Percentiles rank a stretch among this genome's conserved stretches.
Conservation (phyloP, 2,113 vertebrate genomes). For the Paracanthobrama guichenoti region DNA sequence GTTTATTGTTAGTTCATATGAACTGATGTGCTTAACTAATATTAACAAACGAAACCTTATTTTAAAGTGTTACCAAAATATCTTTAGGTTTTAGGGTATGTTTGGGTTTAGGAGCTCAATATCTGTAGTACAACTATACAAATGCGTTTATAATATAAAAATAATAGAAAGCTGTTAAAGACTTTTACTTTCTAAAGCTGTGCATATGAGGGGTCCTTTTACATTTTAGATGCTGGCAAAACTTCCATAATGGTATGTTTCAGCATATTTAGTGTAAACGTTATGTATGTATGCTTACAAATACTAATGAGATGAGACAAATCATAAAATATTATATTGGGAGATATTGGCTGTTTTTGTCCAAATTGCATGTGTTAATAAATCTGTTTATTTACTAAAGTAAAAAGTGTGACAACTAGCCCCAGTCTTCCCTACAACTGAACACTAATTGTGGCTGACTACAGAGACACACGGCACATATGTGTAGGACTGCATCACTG, state of each 20-base stretch:
- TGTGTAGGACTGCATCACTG: conserved; percentile 3
- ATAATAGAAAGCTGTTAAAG: background rate
- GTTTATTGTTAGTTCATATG: too few species aligned
- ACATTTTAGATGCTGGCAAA: background rate
- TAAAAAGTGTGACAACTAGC: background rate
- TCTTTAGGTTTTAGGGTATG: too few species aligned
- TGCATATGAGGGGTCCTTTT: background rate
- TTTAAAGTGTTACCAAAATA: background rate
- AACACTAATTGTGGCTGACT: background rate
- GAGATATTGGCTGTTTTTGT: background rate
- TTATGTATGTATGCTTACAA: background rate
- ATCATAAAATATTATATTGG: background rate
- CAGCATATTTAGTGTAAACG: background rate
- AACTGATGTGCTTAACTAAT: too few species aligned
- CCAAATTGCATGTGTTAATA: background rate
- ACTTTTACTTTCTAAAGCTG: background rate
- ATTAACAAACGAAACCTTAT: background rate
- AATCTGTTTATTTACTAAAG: background rate
- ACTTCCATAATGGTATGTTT: background rate
- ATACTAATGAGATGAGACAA: background rate
- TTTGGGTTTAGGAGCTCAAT: too few species aligned
- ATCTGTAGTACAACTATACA: too few species aligned
- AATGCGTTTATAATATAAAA: background rate
- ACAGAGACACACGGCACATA: background rate
- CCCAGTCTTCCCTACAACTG: background rate